Evolutionary conservation across 2,113 vertebrate species (phyloP).

Genomic region (Rhodinocichla rosea): DNA sequence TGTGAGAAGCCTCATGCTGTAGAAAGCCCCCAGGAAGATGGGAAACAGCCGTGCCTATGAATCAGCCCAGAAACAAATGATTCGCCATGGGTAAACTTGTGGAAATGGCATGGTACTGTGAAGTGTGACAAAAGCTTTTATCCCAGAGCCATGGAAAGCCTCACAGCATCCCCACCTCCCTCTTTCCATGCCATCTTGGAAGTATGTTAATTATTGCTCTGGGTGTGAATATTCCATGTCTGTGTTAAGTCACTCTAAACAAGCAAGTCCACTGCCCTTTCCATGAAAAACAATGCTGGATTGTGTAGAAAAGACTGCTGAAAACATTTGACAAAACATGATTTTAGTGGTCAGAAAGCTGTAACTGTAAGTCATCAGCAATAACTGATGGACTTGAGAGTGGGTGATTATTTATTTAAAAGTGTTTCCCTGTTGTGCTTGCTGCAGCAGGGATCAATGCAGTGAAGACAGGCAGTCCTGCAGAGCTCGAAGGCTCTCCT

Average conservation of each 20-base stretch:
- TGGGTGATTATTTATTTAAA: not conserved
- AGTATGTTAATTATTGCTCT: not conserved
- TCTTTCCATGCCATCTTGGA: not conserved
- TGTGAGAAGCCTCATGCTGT: not conserved
- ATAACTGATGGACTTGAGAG: not conserved
- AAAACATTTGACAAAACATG: not conserved
- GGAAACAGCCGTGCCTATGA: not conserved
- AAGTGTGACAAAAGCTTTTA: conserved; percentile 33
- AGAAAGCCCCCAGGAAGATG: not conserved
- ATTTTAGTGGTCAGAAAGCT: not conserved
- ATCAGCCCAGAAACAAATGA: conserved; percentile 43
- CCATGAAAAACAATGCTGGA: not conserved
- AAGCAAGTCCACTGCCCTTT: not conserved
- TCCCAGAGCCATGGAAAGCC: not conserved
- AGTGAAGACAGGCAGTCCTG: not conserved
- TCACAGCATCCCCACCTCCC: not conserved
- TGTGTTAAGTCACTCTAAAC: not conserved
- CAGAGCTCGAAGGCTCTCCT: not conserved
- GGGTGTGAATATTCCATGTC: not conserved
- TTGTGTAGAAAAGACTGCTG: not conserved
- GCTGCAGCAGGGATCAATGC: not conserved
- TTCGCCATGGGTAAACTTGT: not conserved
- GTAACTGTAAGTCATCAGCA: not conserved
- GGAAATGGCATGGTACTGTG: not conserved
- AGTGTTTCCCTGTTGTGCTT: not conserved